Base-by-base conservation (phyloP, 1,140 invertebrate genomes). In the Paramacrobiotus metropolitanus region DNA sequence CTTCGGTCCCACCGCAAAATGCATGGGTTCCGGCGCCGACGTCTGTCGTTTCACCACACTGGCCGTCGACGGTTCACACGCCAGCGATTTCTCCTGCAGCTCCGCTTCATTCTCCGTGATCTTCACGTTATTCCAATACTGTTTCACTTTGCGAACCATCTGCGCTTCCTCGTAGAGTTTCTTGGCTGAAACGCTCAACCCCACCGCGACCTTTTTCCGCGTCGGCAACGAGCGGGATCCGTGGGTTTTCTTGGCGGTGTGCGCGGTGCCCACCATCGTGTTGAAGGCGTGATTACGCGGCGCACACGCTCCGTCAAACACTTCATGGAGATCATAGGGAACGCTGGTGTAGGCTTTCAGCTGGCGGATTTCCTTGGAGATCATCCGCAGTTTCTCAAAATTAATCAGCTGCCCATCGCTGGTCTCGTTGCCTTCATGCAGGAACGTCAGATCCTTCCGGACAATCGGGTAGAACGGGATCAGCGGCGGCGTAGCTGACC, bases 351-450 rank as follows among this genome's bases (percentile, higher is more conserved):
- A 55, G 15, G 9, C 4, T 24, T 55, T 89, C 21, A 96, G 76
- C 55, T 86, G 81, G 65, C 92, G 79, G 15, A 98, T 85, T 78
- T 97, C 93, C 72, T 95, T 95, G 2, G 93, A 88, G 64, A 99
- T 89, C 89, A 98, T 97, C 65, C 95, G 77, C 45, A 99, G 75
- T 70, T 99, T 99, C 72, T 99, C 95, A 72, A 98, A 98, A 75
- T 99, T 99, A 30, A 78, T 67, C 66, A 98, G 76, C 34, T 81
- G 80, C 72, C 96, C 91, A 2, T 95, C 85, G 68, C 82, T 80
- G 0, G 90, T 89, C 72, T 96, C 89, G 75, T 98, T 98, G 18
- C 92, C 93, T 63, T 95, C 76, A 74, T 98, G 87, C 65, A 96
- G 94, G 69, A 98, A 98, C 21, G 91, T 96, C 62, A 99, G 75